Conservation (phyloP, 2,888 invertebrate species). For the Linnaemya vulpina region DNA sequence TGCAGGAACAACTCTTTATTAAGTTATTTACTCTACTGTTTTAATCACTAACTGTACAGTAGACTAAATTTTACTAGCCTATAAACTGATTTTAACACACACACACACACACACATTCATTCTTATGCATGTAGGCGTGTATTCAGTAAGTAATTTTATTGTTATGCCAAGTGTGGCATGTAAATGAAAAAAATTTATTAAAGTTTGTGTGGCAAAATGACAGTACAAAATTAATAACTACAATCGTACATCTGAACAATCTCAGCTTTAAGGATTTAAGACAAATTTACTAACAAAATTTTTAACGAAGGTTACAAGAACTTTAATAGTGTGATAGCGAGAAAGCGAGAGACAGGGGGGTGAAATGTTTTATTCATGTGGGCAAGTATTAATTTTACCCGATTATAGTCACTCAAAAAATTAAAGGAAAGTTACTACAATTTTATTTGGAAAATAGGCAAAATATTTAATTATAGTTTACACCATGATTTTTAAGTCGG, state of each 20-base stretch:
- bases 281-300: neutral
- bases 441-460: too few relatives aligned
- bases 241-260: neutral
- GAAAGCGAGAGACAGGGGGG: too few relatives aligned
- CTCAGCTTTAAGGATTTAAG: neutral
- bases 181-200: slow-evolving; percentile 53
- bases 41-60: slow-evolving; percentile 51
- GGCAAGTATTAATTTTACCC: too few relatives aligned
- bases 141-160: slow-evolving; percentile 1
- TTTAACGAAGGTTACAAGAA: too few relatives aligned
- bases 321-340: too few relatives aligned
- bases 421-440: too few relatives aligned
- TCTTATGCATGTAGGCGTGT: too few relatives aligned
- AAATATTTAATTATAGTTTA: too few relatives aligned
- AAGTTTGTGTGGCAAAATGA: neutral
- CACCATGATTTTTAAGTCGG: too few relatives aligned
- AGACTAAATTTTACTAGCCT: slow-evolving; percentile 42
- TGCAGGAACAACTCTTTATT: slow-evolving; percentile 64
- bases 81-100: slow-evolving; percentile 39
- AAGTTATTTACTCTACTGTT: slow-evolving; percentile 70
- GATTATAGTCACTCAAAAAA: too few relatives aligned
- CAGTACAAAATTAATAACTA: neutral
- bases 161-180: slow-evolving; percentile 3
- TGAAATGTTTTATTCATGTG: too few relatives aligned
- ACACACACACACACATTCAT: too few relatives aligned